Evolutionary conservation across 92 coral and sea anemone species (phyloP), one percentile per base, ranked within the genome.

Genomic region (Bergia sp.): DNA sequence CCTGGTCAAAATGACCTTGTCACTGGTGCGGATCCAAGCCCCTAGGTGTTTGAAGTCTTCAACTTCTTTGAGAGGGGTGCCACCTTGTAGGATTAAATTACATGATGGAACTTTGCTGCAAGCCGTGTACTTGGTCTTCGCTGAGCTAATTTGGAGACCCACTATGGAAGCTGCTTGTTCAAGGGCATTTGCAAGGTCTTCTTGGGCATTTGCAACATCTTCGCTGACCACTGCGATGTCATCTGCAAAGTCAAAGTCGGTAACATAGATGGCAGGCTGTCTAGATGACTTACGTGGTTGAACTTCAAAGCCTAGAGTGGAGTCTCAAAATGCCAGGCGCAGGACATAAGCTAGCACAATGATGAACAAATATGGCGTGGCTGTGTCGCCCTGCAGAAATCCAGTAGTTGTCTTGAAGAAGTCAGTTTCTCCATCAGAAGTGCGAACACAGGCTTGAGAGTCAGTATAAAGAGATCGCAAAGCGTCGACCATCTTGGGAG

Each of bases 351-450:
- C 29, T 29, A 82, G 73, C 37, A 82, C 40, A 45, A 82, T 45
- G 69, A 82, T 55, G 45, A 82, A 82, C 7, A 82, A 73, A 64
- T 53, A 50, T 39, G 82, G 82, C 58, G 82, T 57, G 5, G 71
- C 47, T 3, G 86, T 82, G 49, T 82, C 86, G 3, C 86, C 86
- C 4, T 82, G 69, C 29, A 29, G 29, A 29, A 29, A 29, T 29
- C 29, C 29, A 29, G 29, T 29, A 29, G 29, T 29, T 29, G 0
- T 29, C 29, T 29, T 29, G 29, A 29, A 29, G 0, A 29, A 29
- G 29, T 29, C 29, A 29, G 29, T 29, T 29, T 29, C 29, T 29
- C 29, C 29, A 29, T 29, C 29, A 29, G 29, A 29, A 0, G 29
- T 29, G 15, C 69, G 69, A 61, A 61, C 69, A 61, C 15, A 61